Percentiles rank a stretch among this genome's conserved stretches.
phyloP scores from a whole-genome alignment of 2,888 invertebrate genomes.

The Tiliacea citrago region DNA sequence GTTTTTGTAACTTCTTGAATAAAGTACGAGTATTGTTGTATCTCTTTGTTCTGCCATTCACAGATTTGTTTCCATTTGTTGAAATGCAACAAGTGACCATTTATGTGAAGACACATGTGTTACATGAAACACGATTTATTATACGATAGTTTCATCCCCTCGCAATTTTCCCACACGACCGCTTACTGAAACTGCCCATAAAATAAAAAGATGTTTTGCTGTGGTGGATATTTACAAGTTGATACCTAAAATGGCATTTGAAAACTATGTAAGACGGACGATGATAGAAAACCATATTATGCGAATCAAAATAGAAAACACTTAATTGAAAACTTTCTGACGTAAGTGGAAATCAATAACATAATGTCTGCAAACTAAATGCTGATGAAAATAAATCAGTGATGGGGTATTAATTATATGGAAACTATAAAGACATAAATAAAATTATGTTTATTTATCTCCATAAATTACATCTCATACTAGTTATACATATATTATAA shows the following conservation, averaged over 20 bases:
- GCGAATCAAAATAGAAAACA: neutral
- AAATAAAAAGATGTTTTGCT: neutral
- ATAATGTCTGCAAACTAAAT: neutral
- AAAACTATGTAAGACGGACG: neutral
- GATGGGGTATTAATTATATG: neutral
- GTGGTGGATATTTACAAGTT: neutral
- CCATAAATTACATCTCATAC: no score
- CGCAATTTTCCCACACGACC: slow-evolving; percentile 8
- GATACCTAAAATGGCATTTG: neutral
- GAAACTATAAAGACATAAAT: neutral
- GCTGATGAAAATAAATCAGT: neutral
- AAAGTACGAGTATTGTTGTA: neutral
- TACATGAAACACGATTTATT: slow-evolving; percentile 43
- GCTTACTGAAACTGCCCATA: slow-evolving; percentile 5
- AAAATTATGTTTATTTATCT: no score
- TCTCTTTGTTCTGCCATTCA: slow-evolving; percentile 27
- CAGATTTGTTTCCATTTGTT: slow-evolving; percentile 32
- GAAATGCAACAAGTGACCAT: slow-evolving; percentile 47
- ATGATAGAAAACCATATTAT: neutral
- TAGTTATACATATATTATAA: no score
- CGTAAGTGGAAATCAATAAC: neutral
- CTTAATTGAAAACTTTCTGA: neutral
- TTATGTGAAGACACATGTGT: slow-evolving; percentile 23
- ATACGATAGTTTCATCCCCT: slow-evolving; percentile 4
- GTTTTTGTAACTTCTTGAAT: slow-evolving; percentile 1